Base-by-base conservation (phyloP, 2,797 vertebrate species). In the Mormyrus hasselquistii region DNA sequence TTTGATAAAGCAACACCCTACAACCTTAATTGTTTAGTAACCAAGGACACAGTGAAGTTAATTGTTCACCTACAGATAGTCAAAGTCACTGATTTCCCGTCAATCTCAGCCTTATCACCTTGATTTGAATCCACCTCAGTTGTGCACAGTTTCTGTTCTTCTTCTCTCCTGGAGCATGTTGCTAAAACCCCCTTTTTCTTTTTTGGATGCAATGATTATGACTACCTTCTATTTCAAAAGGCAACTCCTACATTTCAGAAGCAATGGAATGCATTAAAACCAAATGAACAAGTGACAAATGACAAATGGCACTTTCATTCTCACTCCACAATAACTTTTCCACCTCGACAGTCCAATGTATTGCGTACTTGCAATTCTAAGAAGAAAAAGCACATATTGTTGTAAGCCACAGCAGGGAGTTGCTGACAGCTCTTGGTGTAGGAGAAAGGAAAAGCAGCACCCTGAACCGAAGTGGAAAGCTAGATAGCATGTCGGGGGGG, bases 21-120 rank as follows among this genome's bases (percentile, higher is more conserved):
- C 92, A 82, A 1, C 93, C 94, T 96, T 95, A 96, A 96, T 96
- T 96, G 94, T 95, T 95, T 93, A 94, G 93, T 91, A 93, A 94
- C 90, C 91, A 90, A 92, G 91, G 91, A 94, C 91, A 94, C 94
- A 91, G 95, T 94, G 93, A 94, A 93, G 92, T 92, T 91, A 91
- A 93, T 90, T 91, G 90, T 92, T 93, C 88, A 90, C 25, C 90
- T 89, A 88, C 84, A 90, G 55, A 89, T 79, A 47, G 76, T 92
- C 89, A 92, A 88, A 89, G 76, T 89, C 90, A 92, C 90, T 90
- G 90, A 89, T 93, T 92, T 91, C 19, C 14, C 90, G 76, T 89
- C 90, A 91, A 93, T 88, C 90, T 59, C 87, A 82, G 57, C 50
- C 49, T 93, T 94, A 91, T 93, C 91, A 89, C 90, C 79, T 91